Base-by-base conservation (phyloP, 2,888 invertebrate species). In the Orgyia antiqua region DNA sequence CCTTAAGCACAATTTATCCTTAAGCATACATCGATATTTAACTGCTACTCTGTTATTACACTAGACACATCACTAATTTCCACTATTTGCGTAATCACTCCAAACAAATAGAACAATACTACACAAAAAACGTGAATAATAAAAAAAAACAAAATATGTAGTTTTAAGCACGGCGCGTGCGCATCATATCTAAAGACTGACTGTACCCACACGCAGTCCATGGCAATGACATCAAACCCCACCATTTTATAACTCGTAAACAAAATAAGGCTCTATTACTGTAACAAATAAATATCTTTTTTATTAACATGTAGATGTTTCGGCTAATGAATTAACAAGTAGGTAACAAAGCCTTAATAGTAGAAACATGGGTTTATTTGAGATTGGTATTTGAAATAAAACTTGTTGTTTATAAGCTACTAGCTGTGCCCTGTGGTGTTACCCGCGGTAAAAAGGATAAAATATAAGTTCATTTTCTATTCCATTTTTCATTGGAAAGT, bases 121-220 rank as follows among this genome's bases (percentile, higher is more conserved):
- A 20, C n/a, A 20, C 20, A 4, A 4, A 18, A 4, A 2, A 8
- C 20, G n/a, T 9, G 15, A 4, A 4, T 4, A 15, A 15, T 15
- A 15, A 15, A 3, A 9, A 20, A 8, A 8, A 18, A 8, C 6
- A 18, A 18, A 8, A 8, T 2, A 8, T 18, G 4, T 9, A 20
- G 2, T 20, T 5, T 23, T 19, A 29, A 42, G 27, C 40, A 42
- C 53, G 41, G 54, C 69, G 63, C 59, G 45, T 49, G 57, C 68
- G 68, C 68, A 63, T 69, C 71, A 70, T 68, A 69, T 62, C 71
- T 70, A 58, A 61, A 67, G 68, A 65, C 69, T 67, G 70, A 80
- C 77, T 77, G 76, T 62, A 64, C 68, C 46, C 63, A 58, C 63
- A 65, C 73, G 63, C 58, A 33, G 55, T 52, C 60, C 68, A 65